A percentile compares a stretch with the other conserved stretches of the same genome.
These are phyloP conservation scores for Sphaeramia orbicularis DNA, from an alignment of 2,797 vertebrate species.

Conservation along the genomic window DNA sequence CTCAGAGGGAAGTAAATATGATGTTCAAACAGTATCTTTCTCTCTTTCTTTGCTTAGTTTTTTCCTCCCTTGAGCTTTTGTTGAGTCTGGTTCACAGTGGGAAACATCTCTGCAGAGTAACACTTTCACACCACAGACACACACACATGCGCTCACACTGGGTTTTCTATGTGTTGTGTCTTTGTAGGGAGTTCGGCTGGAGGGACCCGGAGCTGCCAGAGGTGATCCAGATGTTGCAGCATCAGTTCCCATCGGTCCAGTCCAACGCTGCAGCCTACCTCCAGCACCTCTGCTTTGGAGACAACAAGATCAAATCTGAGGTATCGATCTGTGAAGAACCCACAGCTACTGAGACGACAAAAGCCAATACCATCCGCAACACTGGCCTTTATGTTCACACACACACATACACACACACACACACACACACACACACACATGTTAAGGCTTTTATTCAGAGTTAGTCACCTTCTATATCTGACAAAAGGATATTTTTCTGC, in stretches of 20 bases:
- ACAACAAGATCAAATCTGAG: constrained; percentile 99
- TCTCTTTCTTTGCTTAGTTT: constrained; percentile 14
- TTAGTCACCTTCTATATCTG: not conserved
- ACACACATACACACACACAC: not conserved
- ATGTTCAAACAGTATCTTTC: too few relatives aligned
- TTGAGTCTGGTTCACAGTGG: constrained; percentile 45
- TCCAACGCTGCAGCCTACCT: constrained; percentile 99
- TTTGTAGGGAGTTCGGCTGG: constrained; percentile 97
- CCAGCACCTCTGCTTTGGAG: constrained; percentile 98
- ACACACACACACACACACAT: not conserved
- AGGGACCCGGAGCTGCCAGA: constrained; percentile 98
- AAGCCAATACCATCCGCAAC: not conserved
- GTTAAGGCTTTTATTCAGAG: not conserved
- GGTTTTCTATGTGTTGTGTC: constrained; percentile 42
- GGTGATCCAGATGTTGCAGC: constrained; percentile 99
- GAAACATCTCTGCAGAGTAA: constrained; percentile 32
- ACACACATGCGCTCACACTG: not conserved
- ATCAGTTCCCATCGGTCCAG: constrained; percentile 99
- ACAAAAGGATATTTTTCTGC: not conserved
- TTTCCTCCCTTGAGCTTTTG: constrained; percentile 32
- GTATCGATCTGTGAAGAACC: constrained; percentile 60
- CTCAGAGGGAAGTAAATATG: too few relatives aligned
- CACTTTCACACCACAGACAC: constrained; percentile 12
- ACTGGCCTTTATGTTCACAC: not conserved
- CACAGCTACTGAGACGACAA: not conserved